phyloP scores from a whole-genome alignment of 2,888 invertebrate species.

The Cremastinae sp. region DNA sequence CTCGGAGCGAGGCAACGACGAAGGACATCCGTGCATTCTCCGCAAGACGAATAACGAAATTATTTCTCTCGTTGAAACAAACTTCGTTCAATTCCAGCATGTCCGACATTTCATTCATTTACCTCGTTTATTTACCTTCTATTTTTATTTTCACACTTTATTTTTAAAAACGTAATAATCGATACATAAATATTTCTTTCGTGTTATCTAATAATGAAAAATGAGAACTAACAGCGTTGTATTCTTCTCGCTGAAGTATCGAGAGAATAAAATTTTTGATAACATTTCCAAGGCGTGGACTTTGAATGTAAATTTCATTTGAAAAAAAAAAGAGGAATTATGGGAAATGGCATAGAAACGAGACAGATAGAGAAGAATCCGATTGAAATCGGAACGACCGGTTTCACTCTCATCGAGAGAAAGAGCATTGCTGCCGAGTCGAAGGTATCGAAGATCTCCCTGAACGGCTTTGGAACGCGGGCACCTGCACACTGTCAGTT shows the following conservation, averaged over 20 bases:
- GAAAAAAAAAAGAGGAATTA: background rate
- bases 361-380: constrained; percentile 36
- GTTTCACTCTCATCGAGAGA: constrained; percentile 59
- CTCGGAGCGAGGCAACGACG: constrained; percentile 16
- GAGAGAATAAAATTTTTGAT: no score
- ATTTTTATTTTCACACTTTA: background rate
- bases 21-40: constrained; percentile 56
- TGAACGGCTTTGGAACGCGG: constrained; percentile 39
- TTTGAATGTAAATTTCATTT: background rate
- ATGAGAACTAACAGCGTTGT: no score
- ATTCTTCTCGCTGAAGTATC: no score
- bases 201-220: no score
- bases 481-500: constrained; percentile 43
- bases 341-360: constrained; percentile 38
- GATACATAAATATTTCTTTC: no score
- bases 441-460: constrained; percentile 44
- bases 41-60: constrained; percentile 56
- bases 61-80: constrained; percentile 37
- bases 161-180: background rate
- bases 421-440: constrained; percentile 28
- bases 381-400: constrained; percentile 59
- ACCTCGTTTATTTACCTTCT: background rate
- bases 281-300: no score
- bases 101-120: background rate
- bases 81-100: constrained; percentile 10